Evolutionary conservation across 2,888 invertebrate genomes (phyloP), one percentile per base, ranked within the genome.

Genomic region (Agrochola lota): DNA sequence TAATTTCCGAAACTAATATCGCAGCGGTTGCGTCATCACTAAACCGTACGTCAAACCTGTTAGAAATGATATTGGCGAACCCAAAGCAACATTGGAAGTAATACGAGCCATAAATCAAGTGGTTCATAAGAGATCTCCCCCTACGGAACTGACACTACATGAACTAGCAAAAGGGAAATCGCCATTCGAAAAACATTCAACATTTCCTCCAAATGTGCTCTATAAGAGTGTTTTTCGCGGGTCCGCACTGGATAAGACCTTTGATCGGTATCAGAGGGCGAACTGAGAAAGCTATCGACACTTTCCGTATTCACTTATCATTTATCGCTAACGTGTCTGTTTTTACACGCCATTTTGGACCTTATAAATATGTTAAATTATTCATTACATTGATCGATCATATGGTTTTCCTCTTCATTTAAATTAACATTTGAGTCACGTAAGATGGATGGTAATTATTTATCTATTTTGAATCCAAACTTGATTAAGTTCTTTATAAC

Each of bases 221-320:
- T 89, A 90, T 91, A 91, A 91, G 91, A 90, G 90, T 88, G 90
- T 89, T 92, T 94, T 93, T 94, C 91, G 92, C 91, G 90, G 91
- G 92, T 91, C 91, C 88, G 55, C 84, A 87, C 90, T 85, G 92
- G 92, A 93, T 92, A 90, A 92, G 92, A 93, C 93, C 92, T 94
- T 92, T 94, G 94, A 95, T 95, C 93, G 92, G 91, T 93, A 95
- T 95, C 93, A 90, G 90, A 92, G 93, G 92, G 93, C 89, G 91
- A 93, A 91, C 92, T 91, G 92, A 94, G 95, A 94, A 94, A 94
- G 91, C 94, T 93, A 93, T 94, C 93, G 93, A 94, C 94, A 93
- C 94, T 93, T 91, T 92, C 91, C 90, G 87, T 85, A 88, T 90
- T 93, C 94, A 93, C 93, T 95, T 94, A 94, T 94, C 92, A 93